These are phyloP conservation scores for Aspidiotus rigidus DNA, from an alignment of 2,888 invertebrate species.

Conservation along the genomic window DNA sequence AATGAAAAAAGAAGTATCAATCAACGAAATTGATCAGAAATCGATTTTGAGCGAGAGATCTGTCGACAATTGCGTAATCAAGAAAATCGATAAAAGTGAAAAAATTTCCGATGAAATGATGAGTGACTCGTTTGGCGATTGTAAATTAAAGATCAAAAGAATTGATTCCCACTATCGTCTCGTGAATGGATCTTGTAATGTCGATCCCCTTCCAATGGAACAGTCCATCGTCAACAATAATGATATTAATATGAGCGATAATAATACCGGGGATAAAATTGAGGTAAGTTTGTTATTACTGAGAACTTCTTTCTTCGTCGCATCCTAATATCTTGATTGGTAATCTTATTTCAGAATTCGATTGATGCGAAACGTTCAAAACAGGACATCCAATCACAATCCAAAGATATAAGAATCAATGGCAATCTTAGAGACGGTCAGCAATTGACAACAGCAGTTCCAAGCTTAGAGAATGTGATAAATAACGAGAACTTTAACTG, in stretches of 20 bases:
- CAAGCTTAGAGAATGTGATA: too few species aligned
- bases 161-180: conserved; percentile 14
- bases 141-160: conserved; percentile 18
- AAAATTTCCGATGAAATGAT: conserved; percentile 12
- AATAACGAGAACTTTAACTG: too few species aligned
- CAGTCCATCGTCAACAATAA: neutral
- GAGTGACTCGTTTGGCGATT: conserved; percentile 1
- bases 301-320: too few species aligned
- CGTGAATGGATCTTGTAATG: conserved; percentile 11
- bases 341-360: too few species aligned
- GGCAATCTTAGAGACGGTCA: too few species aligned
- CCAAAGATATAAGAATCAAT: too few species aligned
- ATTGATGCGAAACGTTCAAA: too few species aligned
- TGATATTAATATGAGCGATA: neutral
- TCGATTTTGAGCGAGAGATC: neutral
- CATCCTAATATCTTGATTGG: too few species aligned
- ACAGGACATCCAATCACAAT: too few species aligned
- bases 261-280: neutral
- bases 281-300: neutral
- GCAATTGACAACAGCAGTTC: too few species aligned
- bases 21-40: conserved; percentile 1
- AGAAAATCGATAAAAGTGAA: conserved; percentile 15
- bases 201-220: conserved; percentile 1
- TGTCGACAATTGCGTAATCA: conserved; percentile 7
- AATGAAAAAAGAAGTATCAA: neutral